Conservation (phyloP, 64 coral and sea anemone species). For the Porites lutea region DNA sequence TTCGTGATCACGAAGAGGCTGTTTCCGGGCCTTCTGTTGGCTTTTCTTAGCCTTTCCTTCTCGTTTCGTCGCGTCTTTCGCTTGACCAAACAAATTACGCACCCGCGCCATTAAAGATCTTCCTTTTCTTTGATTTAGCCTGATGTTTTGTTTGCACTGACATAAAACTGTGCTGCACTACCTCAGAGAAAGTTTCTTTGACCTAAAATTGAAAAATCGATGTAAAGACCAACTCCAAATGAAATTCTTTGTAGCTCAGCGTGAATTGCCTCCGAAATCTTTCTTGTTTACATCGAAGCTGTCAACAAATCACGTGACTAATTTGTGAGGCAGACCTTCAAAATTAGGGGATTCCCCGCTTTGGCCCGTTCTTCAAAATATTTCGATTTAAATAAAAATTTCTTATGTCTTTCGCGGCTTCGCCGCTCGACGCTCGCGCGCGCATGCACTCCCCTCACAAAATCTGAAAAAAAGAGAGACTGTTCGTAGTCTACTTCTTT, state of each 20-base stretch:
- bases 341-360: too few relatives aligned
- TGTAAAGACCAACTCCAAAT: neutral
- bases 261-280: neutral
- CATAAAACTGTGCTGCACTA: neutral
- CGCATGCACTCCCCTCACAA: too few relatives aligned
- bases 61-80: neutral
- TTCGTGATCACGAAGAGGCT: neutral
- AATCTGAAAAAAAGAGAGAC: too few relatives aligned
- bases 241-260: neutral
- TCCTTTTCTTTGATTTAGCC: neutral
- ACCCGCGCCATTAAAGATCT: neutral
- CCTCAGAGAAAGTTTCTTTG: neutral
- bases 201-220: neutral
- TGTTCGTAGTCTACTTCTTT: too few relatives aligned
- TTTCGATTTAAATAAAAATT: too few relatives aligned
- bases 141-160: neutral
- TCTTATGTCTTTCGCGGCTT: too few relatives aligned
- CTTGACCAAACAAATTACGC: neutral
- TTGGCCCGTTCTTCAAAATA: too few relatives aligned
- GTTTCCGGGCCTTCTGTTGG: neutral
- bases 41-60: neutral
- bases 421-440: too few relatives aligned
- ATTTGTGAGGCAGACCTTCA: neutral
- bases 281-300: neutral
- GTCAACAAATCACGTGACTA: neutral